A percentile compares a stretch with the other conserved stretches of the same genome.
Evolutionary conservation across 2,113 vertebrate genomes (phyloP).

Genomic region (Rhinoderma darwinii): DNA sequence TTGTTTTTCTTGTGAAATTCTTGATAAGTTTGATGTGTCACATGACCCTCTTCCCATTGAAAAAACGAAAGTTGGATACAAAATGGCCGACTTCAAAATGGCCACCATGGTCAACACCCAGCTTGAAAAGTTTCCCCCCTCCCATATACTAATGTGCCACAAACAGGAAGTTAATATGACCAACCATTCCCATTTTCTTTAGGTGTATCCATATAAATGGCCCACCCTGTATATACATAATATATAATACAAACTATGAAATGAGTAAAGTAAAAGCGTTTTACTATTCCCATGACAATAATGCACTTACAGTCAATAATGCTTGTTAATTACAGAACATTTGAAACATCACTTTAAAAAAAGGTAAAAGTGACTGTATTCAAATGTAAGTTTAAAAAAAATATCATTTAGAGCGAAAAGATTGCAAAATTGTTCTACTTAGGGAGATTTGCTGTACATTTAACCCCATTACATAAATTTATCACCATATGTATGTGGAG

Average conservation of each 20-base stretch:
- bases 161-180: no score
- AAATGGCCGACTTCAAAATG: no score
- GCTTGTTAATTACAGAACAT: background rate
- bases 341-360: background rate
- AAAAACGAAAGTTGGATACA: no score
- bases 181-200: no score
- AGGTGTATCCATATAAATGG: no score
- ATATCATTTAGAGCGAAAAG: background rate
- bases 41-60: no score
- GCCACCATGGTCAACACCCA: no score
- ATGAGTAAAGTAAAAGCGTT: background rate
- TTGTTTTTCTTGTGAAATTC: no score
- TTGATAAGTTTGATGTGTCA: no score
- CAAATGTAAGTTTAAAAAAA: background rate
- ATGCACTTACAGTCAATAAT: background rate
- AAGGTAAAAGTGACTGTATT: background rate
- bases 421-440: slow-evolving; percentile 3
- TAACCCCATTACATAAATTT: background rate
- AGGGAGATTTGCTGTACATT: background rate
- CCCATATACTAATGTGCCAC: no score
- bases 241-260: background rate
- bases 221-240: no score
- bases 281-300: background rate
- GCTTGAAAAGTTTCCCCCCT: no score
- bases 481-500: background rate